These are phyloP conservation scores for Pachycephus smyrnensis DNA, from an alignment of 2,888 invertebrate genomes.

Conservation along the genomic window DNA sequence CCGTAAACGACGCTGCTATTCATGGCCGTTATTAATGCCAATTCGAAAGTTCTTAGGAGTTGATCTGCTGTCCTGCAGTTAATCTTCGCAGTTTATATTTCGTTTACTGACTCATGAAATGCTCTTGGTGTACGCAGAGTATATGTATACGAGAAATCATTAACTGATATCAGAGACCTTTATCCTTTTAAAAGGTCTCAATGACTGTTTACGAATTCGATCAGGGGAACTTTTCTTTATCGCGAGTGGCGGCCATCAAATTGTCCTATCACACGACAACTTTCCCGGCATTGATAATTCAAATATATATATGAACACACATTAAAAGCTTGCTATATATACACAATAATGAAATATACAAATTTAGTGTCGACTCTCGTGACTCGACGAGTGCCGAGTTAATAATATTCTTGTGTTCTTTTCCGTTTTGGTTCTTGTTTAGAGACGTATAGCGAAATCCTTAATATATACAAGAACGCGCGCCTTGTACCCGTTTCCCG, in stretches of 20 bases:
- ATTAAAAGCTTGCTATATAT: background rate
- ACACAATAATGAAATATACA: background rate
- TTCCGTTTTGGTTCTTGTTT: background rate
- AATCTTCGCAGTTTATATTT: background rate
- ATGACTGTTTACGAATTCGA: background rate
- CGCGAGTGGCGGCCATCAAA: background rate
- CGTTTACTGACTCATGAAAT: background rate
- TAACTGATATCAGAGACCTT: background rate
- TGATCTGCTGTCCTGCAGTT: background rate
- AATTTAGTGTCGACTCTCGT: background rate
- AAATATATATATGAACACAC: background rate
- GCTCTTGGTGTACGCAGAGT: background rate
- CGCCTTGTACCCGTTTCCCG: background rate
- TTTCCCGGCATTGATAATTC: background rate
- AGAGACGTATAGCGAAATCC: background rate
- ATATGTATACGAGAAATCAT: background rate
- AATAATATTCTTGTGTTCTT: background rate
- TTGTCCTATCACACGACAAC: background rate
- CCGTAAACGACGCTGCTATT: too few relatives aligned
- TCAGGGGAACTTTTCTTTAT: background rate
- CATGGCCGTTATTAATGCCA: background rate
- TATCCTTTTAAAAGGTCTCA: background rate
- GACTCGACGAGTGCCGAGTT: background rate
- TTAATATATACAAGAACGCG: background rate
- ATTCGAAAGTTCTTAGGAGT: background rate